Evolutionary conservation across 1,140 invertebrate genomes (phyloP), one percentile per base, ranked within the genome.

Genomic region (Onthophagus taurus): DNA sequence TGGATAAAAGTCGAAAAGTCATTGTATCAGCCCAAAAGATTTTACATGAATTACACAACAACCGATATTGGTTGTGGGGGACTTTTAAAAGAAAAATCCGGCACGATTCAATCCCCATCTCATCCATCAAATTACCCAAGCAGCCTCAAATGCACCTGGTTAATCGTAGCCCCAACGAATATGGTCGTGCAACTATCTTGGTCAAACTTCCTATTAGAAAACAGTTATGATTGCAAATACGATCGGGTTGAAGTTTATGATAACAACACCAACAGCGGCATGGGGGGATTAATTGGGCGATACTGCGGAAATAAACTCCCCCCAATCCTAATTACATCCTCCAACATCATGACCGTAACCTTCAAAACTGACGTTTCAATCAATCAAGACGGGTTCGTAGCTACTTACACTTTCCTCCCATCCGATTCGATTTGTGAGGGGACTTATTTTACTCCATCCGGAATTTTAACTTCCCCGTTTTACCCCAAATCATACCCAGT

Each of bases 221-320:
- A 55, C 7, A 64, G 70, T 52, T n/a, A 12, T 5, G 57, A 63
- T 5, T 95, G 90, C 62, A 42, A 14, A 0, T 80, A 70, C 53
- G 89, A 94, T 63, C 83, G 78, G 54, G 75, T 96, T 1, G 69
- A 77, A 44, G 54, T 95, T 8, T 83, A 74, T 53, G 88, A 64
- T 33, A 59, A 62, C 46, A 51, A 51, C 24, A 62, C 54, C 3
- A 50, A 50, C 9, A 33, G 19, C 34, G 53, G 50, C 7, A 31
- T 43, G 16, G 51, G 51, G 11, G 49, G 36, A 2, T 44, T 52
- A 23, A 52, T 63, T 20, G 63, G 61, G 42, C 87, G 78, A 62
- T 90, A 70, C 60, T 93, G 89, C 64, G 87, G 86, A 2, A 57
- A 43, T 5, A 68, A 48, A 1, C 44, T 68, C 26, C 87, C 89